Conservation (phyloP, 2,888 invertebrate species). For the Drosophila borborema region DNA sequence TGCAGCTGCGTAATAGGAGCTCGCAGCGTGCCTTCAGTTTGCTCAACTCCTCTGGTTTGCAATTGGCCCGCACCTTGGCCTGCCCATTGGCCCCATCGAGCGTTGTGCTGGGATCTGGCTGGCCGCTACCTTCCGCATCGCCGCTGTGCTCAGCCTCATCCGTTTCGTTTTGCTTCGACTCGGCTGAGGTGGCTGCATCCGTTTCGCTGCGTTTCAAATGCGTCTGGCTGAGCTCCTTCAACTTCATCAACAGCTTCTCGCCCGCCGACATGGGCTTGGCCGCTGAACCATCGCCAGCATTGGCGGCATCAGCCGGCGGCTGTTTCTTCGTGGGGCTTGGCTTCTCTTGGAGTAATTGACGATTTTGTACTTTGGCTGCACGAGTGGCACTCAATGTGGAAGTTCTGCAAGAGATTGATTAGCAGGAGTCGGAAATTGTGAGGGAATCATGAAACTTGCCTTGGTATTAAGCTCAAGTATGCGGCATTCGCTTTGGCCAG, state of each 20-base stretch:
- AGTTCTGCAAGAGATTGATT: conserved; percentile 64
- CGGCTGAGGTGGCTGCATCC: conserved; percentile 1
- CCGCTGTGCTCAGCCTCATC: conserved; percentile 50
- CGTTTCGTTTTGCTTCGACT: conserved; percentile 52
- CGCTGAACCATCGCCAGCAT: conserved; percentile 60
- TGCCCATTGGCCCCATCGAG: conserved; percentile 51
- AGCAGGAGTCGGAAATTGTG: neutral
- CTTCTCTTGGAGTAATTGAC: conserved; percentile 84
- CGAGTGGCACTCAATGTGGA: conserved; percentile 83
- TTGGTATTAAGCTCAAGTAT: conserved; percentile 84
- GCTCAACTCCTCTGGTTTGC: conserved; percentile 92
- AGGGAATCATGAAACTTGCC: conserved; percentile 52
- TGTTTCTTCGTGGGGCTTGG: conserved; percentile 78
- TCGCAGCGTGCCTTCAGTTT: conserved; percentile 90
- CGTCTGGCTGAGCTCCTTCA: conserved; percentile 66
- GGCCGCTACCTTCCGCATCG: conserved; percentile 59
- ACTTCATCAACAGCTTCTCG: conserved; percentile 66
- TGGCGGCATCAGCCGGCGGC: conserved; percentile 27
- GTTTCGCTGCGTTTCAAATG: conserved; percentile 48
- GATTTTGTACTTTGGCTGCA: conserved; percentile 84
- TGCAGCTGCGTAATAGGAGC: conserved; percentile 92
- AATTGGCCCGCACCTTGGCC: conserved; percentile 89
- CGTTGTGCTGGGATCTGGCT: conserved; percentile 30
- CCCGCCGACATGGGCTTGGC: conserved; percentile 66
- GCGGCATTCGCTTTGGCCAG: conserved; percentile 85